Conservation (phyloP, 2,888 invertebrate genomes). For the Pycnomerus fuliginosus region DNA sequence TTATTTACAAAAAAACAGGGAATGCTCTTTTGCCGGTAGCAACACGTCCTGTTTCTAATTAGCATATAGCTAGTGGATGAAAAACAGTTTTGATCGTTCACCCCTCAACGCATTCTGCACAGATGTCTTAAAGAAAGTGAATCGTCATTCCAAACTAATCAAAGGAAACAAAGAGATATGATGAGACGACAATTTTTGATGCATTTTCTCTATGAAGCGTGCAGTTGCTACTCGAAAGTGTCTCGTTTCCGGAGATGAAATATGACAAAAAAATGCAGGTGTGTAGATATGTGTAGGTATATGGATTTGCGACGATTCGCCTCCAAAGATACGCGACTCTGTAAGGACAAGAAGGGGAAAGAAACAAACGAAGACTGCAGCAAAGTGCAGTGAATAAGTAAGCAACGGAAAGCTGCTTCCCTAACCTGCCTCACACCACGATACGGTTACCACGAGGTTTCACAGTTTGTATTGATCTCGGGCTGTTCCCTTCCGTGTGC, state of each 20-base stretch:
- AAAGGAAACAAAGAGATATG: constrained; percentile 26
- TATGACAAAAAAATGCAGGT: constrained; percentile 4
- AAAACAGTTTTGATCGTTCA: constrained; percentile 51
- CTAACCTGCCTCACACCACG: constrained; percentile 53
- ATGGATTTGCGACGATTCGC: constrained; percentile 7
- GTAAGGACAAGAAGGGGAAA: constrained; percentile 36
- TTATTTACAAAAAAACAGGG: constrained; percentile 47
- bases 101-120: no score
- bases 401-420: constrained; percentile 33
- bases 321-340: constrained; percentile 1
- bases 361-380: constrained; percentile 49
- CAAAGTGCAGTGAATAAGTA: constrained; percentile 41
- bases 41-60: constrained; percentile 53
- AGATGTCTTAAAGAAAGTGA: no score
- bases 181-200: constrained; percentile 20
- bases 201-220: constrained; percentile 23
- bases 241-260: constrained; percentile 6
- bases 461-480: constrained; percentile 53
- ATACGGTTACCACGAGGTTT: constrained; percentile 41
- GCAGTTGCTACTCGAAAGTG: constrained; percentile 5
- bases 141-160: constrained; percentile 27
- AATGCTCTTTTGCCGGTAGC: constrained; percentile 51
- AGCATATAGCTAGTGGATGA: constrained; percentile 49
- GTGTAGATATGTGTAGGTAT: constrained; percentile 12
- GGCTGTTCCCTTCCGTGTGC: constrained; percentile 47